phyloP scores from a whole-genome alignment of 2,113 vertebrate species.

The Anguilla japonica region DNA sequence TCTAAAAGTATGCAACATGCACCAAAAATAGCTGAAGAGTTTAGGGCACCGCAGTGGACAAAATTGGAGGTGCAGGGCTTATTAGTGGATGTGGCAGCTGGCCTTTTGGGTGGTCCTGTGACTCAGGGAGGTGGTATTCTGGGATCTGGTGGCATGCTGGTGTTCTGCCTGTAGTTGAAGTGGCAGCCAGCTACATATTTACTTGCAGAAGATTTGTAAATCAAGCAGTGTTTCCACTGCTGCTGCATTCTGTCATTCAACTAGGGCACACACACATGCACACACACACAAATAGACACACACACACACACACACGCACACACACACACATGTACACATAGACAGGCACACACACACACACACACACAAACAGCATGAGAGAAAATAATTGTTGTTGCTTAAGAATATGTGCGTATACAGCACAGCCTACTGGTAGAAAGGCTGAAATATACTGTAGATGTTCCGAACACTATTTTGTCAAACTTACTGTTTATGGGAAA shows the following conservation, averaged over 20 bases:
- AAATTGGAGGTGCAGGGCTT: background rate
- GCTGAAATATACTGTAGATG: background rate
- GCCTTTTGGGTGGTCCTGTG: slow-evolving; percentile 6
- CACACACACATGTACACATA: background rate
- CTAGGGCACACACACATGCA: background rate
- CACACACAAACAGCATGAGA: background rate
- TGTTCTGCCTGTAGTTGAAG: background rate
- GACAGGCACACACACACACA: too few species aligned
- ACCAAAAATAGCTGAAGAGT: slow-evolving; percentile 21
- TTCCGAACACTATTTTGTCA: too few species aligned
- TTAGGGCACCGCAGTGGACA: background rate
- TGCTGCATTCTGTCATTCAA: background rate
- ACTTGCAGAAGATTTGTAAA: background rate
- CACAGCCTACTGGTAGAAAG: background rate
- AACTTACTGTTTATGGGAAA: too few species aligned
- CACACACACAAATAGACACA: background rate
- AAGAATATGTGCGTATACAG: background rate
- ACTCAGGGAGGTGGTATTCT: slow-evolving; percentile 9
- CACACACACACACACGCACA: background rate
- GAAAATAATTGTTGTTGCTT: background rate
- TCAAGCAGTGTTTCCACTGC: background rate
- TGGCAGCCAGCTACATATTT: background rate
- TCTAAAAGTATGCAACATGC: background rate
- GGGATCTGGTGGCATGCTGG: background rate
- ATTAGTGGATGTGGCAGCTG: slow-evolving; percentile 21